These are phyloP conservation scores for Gadus chalcogrammus DNA, from an alignment of 2,113 vertebrate species.

Conservation along the genomic window DNA sequence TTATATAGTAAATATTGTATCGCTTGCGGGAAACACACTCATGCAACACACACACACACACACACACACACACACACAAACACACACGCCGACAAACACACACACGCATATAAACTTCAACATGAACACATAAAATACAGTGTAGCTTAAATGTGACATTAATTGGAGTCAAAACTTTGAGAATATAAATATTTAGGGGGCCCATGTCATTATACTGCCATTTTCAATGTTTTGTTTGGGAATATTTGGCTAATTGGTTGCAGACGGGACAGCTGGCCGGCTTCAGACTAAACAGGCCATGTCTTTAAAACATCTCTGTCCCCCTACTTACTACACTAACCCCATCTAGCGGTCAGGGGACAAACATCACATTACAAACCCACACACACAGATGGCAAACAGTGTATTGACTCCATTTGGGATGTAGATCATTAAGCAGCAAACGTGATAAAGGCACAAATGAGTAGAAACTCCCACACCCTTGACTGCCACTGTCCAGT, in stretches of 20 bases:
- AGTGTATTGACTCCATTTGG: no score
- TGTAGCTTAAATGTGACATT: not conserved
- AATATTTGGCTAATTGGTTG: constrained; percentile 18
- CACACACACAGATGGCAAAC: not conserved
- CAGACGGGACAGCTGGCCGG: constrained; percentile 18
- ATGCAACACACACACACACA: not conserved
- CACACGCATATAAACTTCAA: not conserved
- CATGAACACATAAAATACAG: not conserved
- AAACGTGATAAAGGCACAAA: no score
- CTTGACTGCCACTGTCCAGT: no score
- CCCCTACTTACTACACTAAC: not conserved
- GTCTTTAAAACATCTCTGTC: not conserved
- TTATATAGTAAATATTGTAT: constrained; percentile 34
- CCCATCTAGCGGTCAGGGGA: not conserved
- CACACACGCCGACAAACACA: no score
- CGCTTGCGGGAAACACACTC: constrained; percentile 20
- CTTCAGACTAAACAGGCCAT: not conserved
- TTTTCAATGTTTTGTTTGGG: constrained; percentile 19
- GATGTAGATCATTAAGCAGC: no score
- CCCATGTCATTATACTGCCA: constrained; percentile 21
- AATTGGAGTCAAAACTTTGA: constrained; percentile 26
- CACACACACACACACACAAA: no score
- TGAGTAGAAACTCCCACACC: no score
- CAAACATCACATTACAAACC: not conserved
- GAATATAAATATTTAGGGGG: constrained; percentile 11